phyloP scores from a whole-genome alignment of 2,888 invertebrate species.

The Bombylius major region DNA sequence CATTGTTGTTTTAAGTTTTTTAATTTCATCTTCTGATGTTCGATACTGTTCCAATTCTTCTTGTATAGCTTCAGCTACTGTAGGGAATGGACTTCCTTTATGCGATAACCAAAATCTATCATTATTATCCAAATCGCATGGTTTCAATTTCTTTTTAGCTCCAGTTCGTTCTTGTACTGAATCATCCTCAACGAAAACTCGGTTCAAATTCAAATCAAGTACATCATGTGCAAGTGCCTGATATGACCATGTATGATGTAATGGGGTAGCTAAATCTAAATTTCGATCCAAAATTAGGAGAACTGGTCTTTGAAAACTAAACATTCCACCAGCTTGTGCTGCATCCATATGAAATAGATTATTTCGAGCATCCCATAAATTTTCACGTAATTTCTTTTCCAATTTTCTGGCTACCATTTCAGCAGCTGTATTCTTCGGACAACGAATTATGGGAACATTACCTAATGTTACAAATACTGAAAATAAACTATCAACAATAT shows the following conservation, averaged over 20 bases:
- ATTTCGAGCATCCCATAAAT: slow-evolving; percentile 90
- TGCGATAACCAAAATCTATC: slow-evolving; percentile 91
- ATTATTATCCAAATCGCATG: slow-evolving; percentile 78
- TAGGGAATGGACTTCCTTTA: slow-evolving; percentile 87
- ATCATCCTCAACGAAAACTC: slow-evolving; percentile 56
- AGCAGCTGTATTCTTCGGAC: slow-evolving; percentile 91
- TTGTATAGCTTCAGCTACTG: slow-evolving; percentile 97
- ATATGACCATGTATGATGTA: slow-evolving; percentile 99
- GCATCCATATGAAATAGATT: slow-evolving; percentile 86
- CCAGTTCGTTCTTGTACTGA: slow-evolving; percentile 39
- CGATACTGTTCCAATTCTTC: slow-evolving; percentile 92
- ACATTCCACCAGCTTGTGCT: slow-evolving; percentile 55
- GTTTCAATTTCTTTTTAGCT: slow-evolving; percentile 62
- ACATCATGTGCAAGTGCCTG: slow-evolving; percentile 97
- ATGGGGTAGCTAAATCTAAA: slow-evolving; percentile 91
- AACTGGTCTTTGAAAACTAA: slow-evolving; percentile 86
- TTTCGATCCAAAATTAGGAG: slow-evolving; percentile 86
- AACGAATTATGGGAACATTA: slow-evolving; percentile 43
- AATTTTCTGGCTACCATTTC: slow-evolving; percentile 96
- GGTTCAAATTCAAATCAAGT: slow-evolving; percentile 78
- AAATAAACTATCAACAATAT: slow-evolving; percentile 90
- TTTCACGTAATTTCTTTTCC: slow-evolving; percentile 93
- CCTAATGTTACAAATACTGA: slow-evolving; percentile 96
- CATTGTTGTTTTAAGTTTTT: slow-evolving; percentile 87
- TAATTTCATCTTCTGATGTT: slow-evolving; percentile 91